phyloP scores from a whole-genome alignment of 2,797 vertebrate species.

The Epinephelus awoara region DNA sequence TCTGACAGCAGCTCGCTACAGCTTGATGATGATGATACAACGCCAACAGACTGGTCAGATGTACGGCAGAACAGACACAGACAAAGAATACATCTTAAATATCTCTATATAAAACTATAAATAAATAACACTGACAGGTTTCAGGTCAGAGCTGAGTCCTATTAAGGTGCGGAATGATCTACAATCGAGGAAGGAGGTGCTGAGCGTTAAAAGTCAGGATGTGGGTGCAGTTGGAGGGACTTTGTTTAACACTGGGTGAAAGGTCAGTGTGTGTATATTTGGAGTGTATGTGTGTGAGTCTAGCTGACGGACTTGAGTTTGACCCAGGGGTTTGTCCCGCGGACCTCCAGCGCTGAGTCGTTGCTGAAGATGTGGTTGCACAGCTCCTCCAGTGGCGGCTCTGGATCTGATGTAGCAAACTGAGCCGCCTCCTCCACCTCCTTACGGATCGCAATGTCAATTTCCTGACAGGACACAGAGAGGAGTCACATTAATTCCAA shows the following conservation, averaged over 20 bases:
- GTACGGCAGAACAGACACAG: neutral
- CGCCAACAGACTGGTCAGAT: neutral
- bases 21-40: neutral
- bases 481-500: neutral
- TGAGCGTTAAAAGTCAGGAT: neutral
- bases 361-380: constrained; percentile 87
- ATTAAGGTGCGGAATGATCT: constrained; percentile 46
- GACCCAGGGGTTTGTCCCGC: constrained; percentile 91
- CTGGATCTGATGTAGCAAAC: constrained; percentile 89
- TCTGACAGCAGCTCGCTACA: neutral
- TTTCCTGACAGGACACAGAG: constrained; percentile 81
- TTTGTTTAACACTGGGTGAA: neutral
- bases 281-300: neutral
- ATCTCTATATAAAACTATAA: constrained; percentile 37
- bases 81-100: neutral
- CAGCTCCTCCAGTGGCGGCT: constrained; percentile 89
- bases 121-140: constrained; percentile 62
- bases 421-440: constrained; percentile 91
- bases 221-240: neutral
- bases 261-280: neutral
- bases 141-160: constrained; percentile 16
- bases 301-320: constrained; percentile 90
- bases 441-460: constrained; percentile 87
- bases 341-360: constrained; percentile 86
- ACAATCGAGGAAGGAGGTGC: neutral